These are phyloP conservation scores for Pseudocheirus occidentalis DNA, from an alignment of 2,797 vertebrate species.

Conservation along the genomic window DNA sequence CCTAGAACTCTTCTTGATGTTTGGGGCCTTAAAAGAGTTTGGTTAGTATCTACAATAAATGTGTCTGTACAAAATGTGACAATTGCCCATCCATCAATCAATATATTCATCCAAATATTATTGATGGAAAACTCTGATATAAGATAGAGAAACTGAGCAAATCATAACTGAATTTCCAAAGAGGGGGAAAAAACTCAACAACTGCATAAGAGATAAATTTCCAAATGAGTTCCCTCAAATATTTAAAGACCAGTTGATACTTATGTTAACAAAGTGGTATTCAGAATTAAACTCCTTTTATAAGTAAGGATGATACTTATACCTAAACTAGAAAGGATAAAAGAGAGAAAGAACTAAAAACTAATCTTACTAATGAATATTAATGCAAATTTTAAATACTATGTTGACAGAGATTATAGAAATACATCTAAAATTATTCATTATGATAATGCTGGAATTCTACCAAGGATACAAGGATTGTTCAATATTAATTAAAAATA, in stretches of 20 bases:
- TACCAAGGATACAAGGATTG: not conserved
- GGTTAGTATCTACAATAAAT: slow-evolving; percentile 20
- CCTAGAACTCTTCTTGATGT: slow-evolving; percentile 33
- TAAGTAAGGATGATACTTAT: not conserved
- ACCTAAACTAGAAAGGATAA: not conserved
- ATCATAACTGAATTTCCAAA: not conserved
- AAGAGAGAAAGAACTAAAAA: not conserved
- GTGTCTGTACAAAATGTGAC: slow-evolving; percentile 2
- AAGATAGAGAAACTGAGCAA: not conserved
- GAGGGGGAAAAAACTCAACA: not conserved
- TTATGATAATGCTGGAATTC: not conserved
- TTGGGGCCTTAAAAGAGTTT: slow-evolving; percentile 22
- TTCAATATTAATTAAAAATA: not conserved
- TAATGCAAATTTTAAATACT: not conserved
- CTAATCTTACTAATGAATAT: not conserved
- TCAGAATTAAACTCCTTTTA: not conserved
- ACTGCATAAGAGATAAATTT: not conserved
- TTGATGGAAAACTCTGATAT: not conserved
- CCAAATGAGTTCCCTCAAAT: not conserved
- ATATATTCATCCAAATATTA: slow-evolving; percentile 10
- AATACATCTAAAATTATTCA: not conserved
- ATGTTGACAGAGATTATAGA: not conserved
- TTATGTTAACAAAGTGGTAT: not conserved
- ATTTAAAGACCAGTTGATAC: not conserved
- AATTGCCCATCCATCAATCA: not conserved